Conservation (phyloP, 2,797 vertebrate species). For the Leptoclinus maculatus region DNA sequence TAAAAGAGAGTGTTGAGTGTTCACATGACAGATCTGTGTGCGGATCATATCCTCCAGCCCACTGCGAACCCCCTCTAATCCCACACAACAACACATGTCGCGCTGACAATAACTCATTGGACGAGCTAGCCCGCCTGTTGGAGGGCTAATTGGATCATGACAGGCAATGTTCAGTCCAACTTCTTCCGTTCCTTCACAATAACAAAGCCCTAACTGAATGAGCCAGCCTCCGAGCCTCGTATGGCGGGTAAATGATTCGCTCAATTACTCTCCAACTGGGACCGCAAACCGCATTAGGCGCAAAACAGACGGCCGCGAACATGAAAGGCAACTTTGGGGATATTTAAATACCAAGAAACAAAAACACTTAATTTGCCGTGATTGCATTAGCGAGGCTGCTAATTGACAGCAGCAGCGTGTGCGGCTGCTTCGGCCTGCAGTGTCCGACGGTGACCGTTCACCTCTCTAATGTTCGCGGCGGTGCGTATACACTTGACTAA, state of each 20-base stretch:
- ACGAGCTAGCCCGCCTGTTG: conserved; percentile 77
- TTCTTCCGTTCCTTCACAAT: conserved; percentile 88
- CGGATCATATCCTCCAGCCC: conserved; percentile 21
- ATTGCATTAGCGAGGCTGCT: conserved; percentile 74
- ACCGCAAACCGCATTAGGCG: conserved; percentile 83
- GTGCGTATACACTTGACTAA: conserved; percentile 63
- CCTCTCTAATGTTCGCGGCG: conserved; percentile 64
- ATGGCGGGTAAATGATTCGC: conserved; percentile 84
- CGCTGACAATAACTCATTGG: conserved; percentile 77
- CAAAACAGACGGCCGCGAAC: conserved; percentile 82
- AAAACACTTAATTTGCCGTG: conserved; percentile 86
- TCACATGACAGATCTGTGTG: background rate
- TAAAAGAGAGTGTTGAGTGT: background rate
- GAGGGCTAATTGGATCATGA: conserved; percentile 81
- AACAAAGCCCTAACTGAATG: conserved; percentile 87
- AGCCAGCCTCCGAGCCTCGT: conserved; percentile 76
- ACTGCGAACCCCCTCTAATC: conserved; percentile 55
- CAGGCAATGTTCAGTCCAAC: conserved; percentile 83
- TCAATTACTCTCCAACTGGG: conserved; percentile 85
- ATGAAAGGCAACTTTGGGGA: conserved; percentile 86
- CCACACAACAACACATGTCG: conserved; percentile 71
- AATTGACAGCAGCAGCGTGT: conserved; percentile 82
- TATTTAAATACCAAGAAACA: conserved; percentile 87
- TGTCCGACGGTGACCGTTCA: conserved; percentile 68
- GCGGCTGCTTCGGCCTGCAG: conserved; percentile 69